phyloP scores from a whole-genome alignment of 2,888 invertebrate genomes.

The Leptothorax acervorum region DNA sequence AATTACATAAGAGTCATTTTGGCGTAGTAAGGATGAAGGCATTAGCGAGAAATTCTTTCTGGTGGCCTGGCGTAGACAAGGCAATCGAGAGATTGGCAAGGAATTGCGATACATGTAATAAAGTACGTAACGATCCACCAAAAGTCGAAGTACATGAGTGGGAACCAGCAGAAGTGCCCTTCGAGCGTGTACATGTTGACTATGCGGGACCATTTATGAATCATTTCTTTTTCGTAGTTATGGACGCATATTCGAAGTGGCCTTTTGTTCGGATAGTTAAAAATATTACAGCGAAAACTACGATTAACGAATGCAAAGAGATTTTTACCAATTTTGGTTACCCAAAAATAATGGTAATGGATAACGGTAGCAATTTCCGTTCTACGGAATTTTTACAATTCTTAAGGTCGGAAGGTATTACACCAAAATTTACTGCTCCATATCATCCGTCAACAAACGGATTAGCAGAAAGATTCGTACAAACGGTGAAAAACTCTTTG shows the following conservation, averaged over 20 bases:
- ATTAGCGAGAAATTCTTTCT: not conserved
- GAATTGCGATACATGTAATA: not conserved
- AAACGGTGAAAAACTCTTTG: too few species aligned
- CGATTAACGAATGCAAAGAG: not conserved
- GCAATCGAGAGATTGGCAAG: not conserved
- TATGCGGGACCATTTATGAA: not conserved
- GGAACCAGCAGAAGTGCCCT: not conserved
- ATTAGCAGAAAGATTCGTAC: too few species aligned
- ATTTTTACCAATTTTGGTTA: constrained; percentile 18
- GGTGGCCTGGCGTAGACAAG: not conserved
- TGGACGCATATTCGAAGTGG: constrained; percentile 20
- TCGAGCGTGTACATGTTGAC: constrained; percentile 15
- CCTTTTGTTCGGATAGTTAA: not conserved
- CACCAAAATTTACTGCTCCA: too few species aligned
- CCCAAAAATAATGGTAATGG: not conserved
- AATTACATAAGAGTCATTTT: not conserved
- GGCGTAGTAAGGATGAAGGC: not conserved
- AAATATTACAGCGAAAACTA: not conserved
- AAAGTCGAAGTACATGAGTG: constrained; percentile 18
- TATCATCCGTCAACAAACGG: too few species aligned
- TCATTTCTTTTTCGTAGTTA: not conserved
- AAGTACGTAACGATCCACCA: not conserved
- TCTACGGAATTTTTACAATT: too few species aligned
- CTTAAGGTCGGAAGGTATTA: too few species aligned
- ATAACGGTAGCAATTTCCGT: not conserved